Conservation (phyloP, 2,113 vertebrate genomes). For the Passer montanus region DNA sequence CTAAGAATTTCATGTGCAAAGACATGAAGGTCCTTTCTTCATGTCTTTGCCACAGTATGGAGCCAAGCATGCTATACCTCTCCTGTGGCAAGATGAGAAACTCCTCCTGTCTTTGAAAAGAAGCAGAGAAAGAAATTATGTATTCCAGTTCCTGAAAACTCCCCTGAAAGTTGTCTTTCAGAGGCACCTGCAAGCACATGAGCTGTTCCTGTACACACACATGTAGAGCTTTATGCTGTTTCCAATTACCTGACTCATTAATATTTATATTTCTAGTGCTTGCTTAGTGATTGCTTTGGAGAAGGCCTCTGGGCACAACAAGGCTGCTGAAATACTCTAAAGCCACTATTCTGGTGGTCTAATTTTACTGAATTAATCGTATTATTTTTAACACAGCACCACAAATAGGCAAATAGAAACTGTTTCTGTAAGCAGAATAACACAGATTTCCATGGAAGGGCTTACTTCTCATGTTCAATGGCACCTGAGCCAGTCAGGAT, state of each 20-base stretch:
- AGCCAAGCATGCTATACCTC: background rate
- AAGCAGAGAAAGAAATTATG: background rate
- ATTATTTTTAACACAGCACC: constrained; percentile 7
- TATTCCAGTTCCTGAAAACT: background rate
- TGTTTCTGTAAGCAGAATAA: background rate
- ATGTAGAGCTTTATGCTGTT: background rate
- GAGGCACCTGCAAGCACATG: background rate
- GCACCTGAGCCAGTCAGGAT: background rate
- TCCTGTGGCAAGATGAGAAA: background rate
- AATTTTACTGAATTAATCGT: background rate
- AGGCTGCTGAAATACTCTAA: background rate
- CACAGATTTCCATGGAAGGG: background rate
- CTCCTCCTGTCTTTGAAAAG: background rate
- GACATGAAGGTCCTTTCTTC: background rate
- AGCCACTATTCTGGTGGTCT: background rate
- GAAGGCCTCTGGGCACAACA: background rate
- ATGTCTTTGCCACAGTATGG: background rate
- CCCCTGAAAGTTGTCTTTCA: background rate
- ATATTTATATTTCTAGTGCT: background rate
- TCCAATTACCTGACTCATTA: background rate
- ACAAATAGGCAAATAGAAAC: background rate
- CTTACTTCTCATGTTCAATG: background rate
- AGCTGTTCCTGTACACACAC: background rate
- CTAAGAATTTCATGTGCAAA: background rate
- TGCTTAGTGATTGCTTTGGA: background rate